Evolutionary conservation across 2,888 invertebrate species (phyloP).

Genomic region (Papilio demoleus): DNA sequence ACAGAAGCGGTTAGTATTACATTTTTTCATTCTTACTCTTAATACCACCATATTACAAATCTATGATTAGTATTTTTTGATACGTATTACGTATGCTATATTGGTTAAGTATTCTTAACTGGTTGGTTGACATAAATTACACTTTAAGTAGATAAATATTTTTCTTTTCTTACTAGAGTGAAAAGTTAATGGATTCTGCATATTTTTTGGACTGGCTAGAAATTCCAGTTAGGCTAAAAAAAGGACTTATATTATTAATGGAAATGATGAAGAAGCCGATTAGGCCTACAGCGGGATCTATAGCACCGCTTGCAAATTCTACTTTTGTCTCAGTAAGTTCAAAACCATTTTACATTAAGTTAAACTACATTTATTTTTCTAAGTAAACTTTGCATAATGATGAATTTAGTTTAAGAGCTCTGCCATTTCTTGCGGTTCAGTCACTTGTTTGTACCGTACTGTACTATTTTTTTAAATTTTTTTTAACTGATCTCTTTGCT

Average conservation of each 20-base stretch:
- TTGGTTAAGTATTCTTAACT: background rate
- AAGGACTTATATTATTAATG: constrained; percentile 68
- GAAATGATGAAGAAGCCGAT: constrained; percentile 68
- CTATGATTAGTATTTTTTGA: background rate
- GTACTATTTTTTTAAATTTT: too few species aligned
- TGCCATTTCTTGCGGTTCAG: too few species aligned
- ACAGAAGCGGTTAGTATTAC: constrained; percentile 52
- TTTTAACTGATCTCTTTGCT: constrained; percentile 30
- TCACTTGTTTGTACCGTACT: too few species aligned
- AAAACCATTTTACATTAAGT: too few species aligned
- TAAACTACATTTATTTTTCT: too few species aligned
- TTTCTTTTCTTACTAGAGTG: constrained; percentile 49
- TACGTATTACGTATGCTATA: too few species aligned
- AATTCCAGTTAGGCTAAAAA: constrained; percentile 51
- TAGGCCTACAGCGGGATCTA: constrained; percentile 64
- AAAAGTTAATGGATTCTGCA: constrained; percentile 56
- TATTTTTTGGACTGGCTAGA: constrained; percentile 59
- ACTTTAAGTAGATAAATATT: background rate
- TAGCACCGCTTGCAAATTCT: constrained; percentile 66
- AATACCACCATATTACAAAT: background rate
- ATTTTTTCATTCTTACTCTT: background rate
- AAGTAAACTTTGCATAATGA: too few species aligned
- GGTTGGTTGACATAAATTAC: background rate
- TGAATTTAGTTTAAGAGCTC: too few species aligned
- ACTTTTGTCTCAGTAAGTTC: constrained; percentile 68